Conservation (phyloP, 2,113 vertebrate species). For the Ciconia boyciana region DNA sequence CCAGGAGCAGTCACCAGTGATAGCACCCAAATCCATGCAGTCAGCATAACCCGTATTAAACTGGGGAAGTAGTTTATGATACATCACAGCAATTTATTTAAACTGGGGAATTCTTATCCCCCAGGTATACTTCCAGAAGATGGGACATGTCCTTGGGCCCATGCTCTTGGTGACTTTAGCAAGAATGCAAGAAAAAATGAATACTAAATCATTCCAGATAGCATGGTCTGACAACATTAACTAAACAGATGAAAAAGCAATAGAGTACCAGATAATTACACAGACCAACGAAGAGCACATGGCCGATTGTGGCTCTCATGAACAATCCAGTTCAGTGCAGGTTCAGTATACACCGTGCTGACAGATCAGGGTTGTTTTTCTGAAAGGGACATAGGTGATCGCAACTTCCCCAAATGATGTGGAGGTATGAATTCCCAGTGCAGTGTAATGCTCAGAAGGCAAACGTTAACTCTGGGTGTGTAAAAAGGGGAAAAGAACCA, state of each 20-base stretch:
- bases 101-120: background rate
- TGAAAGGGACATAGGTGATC: background rate
- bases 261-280: background rate
- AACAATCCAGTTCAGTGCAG: background rate
- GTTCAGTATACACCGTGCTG: background rate
- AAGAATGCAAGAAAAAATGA: background rate
- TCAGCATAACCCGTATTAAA: background rate
- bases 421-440: background rate
- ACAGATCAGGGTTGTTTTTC: background rate
- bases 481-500: background rate
- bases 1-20: background rate
- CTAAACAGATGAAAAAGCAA: background rate
- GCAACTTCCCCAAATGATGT: background rate
- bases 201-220: background rate
- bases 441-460: background rate
- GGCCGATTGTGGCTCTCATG: background rate
- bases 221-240: background rate
- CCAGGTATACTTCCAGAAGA: background rate
- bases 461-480: background rate
- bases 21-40: background rate
- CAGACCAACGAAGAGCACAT: accelerated
- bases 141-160: background rate
- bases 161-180: background rate
- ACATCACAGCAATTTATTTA: background rate
- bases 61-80: background rate